Percentiles rank a stretch among this genome's conserved stretches.
These are phyloP conservation scores for Tridacna gigas DNA, from an alignment of 2,888 invertebrate genomes.

Conservation along the genomic window DNA sequence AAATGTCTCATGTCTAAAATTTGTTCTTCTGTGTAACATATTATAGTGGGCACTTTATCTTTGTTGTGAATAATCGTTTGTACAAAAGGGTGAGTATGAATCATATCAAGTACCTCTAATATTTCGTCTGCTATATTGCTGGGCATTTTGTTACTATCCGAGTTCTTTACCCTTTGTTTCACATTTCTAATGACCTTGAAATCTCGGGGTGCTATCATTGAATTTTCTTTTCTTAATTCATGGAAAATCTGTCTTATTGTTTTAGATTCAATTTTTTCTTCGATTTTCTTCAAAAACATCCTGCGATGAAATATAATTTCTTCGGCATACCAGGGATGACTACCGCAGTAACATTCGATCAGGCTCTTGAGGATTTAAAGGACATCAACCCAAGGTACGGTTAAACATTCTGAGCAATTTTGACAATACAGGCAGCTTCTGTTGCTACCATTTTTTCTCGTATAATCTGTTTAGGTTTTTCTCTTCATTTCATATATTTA, in stretches of 20 bases:
- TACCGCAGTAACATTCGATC: too few species aligned
- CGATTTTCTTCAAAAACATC: background rate
- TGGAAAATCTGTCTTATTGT: constrained; percentile 12
- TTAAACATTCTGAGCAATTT: too few species aligned
- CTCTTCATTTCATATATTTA: too few species aligned
- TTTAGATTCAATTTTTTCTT: background rate
- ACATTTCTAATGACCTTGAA: constrained; percentile 17
- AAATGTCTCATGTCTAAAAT: constrained; percentile 33
- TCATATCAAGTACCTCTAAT: constrained; percentile 36
- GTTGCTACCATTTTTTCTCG: too few species aligned
- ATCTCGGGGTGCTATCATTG: background rate
- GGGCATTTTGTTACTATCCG: background rate
- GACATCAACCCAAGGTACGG: too few species aligned
- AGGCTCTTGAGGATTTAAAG: too few species aligned
- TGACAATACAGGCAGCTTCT: too few species aligned
- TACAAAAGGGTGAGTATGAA: constrained; percentile 37
- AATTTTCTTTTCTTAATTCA: constrained; percentile 5
- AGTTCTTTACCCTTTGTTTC: constrained; percentile 7
- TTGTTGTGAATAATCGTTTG: constrained; percentile 40
- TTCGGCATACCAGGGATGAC: too few species aligned
- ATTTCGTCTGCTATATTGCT: constrained; percentile 42
- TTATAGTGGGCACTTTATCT: constrained; percentile 35
- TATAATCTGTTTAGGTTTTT: too few species aligned
- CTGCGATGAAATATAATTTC: too few species aligned
- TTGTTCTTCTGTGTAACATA: constrained; percentile 44